Evolutionary conservation across 1,140 invertebrate genomes (phyloP).

Genomic region (Diorhabda sublineata): DNA sequence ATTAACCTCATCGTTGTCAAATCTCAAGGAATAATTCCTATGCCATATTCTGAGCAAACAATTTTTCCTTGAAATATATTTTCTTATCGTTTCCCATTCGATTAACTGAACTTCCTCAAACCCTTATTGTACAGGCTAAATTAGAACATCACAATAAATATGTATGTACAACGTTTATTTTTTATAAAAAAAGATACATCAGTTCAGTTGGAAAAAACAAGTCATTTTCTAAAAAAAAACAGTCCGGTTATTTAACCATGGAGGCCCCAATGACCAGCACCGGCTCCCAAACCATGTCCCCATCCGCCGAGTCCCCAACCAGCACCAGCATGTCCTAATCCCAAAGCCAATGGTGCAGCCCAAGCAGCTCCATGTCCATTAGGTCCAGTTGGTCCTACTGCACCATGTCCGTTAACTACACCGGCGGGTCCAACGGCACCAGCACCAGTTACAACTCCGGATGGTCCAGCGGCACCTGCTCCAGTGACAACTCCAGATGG

Average conservation of each 20-base stretch:
- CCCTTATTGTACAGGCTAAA: no score
- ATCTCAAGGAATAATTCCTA: no score
- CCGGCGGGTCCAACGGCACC: background rate
- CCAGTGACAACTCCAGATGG: background rate
- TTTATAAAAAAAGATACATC: no score
- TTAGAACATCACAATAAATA: no score
- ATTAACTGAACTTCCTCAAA: no score
- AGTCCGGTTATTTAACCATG: background rate
- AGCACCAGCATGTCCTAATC: background rate
- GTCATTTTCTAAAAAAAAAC: no score
- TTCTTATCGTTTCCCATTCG: no score
- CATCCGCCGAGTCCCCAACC: slow-evolving; percentile 6
- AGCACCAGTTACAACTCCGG: background rate
- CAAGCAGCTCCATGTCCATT: background rate
- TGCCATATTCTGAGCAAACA: no score
- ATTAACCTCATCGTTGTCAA: no score
- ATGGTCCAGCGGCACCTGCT: background rate
- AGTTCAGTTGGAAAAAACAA: no score
- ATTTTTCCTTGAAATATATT: no score
- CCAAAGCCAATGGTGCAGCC: background rate
- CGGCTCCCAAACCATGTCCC: background rate
- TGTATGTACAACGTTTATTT: no score
- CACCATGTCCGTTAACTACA: background rate
- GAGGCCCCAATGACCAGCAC: background rate
- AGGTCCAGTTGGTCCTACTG: background rate